A percentile compares a stretch with the other conserved stretches of the same genome.
Conservation (phyloP, 2,888 invertebrate species). For the Scotopteryx bipunctaria region DNA sequence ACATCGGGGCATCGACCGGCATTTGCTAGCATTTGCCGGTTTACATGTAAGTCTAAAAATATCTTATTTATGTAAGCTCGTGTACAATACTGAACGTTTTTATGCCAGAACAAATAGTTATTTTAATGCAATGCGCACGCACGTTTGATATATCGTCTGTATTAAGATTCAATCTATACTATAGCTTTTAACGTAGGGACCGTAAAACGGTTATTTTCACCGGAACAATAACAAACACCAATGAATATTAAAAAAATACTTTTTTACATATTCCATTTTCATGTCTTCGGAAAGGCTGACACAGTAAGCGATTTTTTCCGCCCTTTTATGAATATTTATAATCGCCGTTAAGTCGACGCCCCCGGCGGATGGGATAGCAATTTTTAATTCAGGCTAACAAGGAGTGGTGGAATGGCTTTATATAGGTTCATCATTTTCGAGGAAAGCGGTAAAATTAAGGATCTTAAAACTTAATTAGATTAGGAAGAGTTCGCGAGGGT, state of each 20-base stretch:
- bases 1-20: slow-evolving; percentile 32
- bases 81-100: slow-evolving; percentile 32
- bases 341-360: slow-evolving; percentile 30
- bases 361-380: slow-evolving; percentile 27
- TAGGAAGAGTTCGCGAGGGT: slow-evolving; percentile 10
- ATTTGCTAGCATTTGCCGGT: slow-evolving; percentile 23
- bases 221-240: slow-evolving; percentile 7
- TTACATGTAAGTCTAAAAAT: slow-evolving; percentile 33
- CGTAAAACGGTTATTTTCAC: slow-evolving; percentile 8
- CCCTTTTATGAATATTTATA: slow-evolving; percentile 38
- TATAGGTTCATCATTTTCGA: slow-evolving; percentile 28
- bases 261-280: slow-evolving; percentile 13
- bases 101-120: slow-evolving; percentile 30
- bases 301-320: slow-evolving; percentile 26
- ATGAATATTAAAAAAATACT: slow-evolving; percentile 9
- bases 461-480: slow-evolving; percentile 21
- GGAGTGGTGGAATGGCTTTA: slow-evolving; percentile 29
- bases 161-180: slow-evolving; percentile 12
- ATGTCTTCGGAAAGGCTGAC: slow-evolving; percentile 15
- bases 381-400: slow-evolving; percentile 36
- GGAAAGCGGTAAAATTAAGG: slow-evolving; percentile 21
- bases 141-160: slow-evolving; percentile 16
- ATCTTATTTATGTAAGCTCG: slow-evolving; percentile 31
- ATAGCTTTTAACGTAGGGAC: neutral
- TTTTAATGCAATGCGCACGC: slow-evolving; percentile 24